Conservation (phyloP, 2,797 vertebrate species). For the Spondyliosoma cantharus region DNA sequence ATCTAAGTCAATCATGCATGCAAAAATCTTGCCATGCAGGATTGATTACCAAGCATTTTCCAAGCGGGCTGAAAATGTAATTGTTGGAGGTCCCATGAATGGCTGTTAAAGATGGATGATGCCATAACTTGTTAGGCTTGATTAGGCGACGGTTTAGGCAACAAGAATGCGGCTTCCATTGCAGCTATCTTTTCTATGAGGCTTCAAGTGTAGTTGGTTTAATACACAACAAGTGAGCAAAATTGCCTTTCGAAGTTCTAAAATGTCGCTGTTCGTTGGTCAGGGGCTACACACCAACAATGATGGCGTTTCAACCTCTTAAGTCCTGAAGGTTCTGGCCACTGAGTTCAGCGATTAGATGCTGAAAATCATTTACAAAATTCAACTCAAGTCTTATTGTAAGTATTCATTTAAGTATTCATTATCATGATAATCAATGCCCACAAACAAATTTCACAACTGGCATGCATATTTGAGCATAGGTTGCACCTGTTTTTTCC, state of each 20-base stretch:
- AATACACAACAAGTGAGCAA: neutral
- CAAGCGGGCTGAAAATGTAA: neutral
- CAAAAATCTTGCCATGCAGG: conserved; percentile 16
- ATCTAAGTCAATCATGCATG: neutral
- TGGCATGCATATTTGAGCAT: neutral
- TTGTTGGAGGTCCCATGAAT: neutral
- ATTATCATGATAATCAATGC: neutral
- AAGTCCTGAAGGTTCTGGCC: neutral
- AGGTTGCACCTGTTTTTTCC: neutral
- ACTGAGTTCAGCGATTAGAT: neutral
- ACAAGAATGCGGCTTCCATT: neutral
- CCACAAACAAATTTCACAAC: neutral
- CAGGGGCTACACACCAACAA: neutral
- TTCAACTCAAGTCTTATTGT: neutral
- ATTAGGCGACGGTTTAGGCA: neutral
- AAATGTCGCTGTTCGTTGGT: neutral
- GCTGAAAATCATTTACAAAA: neutral
- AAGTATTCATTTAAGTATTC: neutral
- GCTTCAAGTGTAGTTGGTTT: conserved; percentile 3
- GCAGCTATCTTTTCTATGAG: neutral
- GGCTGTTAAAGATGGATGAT: neutral
- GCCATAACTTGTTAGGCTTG: neutral
- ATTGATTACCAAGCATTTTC: neutral
- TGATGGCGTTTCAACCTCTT: neutral
- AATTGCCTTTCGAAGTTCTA: neutral